Evolutionary conservation across 2,797 vertebrate species (phyloP), one percentile per base, ranked within the genome.

Genomic region (Betta splendens): DNA sequence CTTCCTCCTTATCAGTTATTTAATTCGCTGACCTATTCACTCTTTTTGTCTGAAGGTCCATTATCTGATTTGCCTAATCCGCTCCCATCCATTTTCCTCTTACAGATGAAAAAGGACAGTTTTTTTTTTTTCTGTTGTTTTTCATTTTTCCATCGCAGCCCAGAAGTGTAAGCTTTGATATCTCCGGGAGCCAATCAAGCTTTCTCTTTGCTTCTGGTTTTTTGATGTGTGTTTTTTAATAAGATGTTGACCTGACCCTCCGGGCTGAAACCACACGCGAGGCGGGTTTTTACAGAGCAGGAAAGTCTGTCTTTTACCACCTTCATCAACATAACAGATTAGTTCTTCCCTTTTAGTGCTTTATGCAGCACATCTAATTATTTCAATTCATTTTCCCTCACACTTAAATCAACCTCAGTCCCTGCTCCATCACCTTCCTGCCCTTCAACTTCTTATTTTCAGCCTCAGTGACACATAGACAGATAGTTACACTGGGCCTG

Each of bases 21-120:
- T 69, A 25, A 76, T 82, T 77, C 47, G 64, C 31, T 59, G 70
- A 81, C 77, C 76, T 85, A 23, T 63, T 70, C 65, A 40, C 48
- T 61, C 54, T 55, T 69, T 66, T 59, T 76, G 50, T 69, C 45
- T 57, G 31, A 69, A 52, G 0, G 3, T 44, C 61, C 68, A 72
- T 81, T 86, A 77, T 83, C 75, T 73, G 53, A 80, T 78, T 72
- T 78, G 31, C 13, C 40, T 69, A 75, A 81, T 80, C 61, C 43
- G 36, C 25, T 56, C 38, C 77, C 49, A 50, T 70, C 51, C 48
- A 59, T 74, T 79, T 72, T 63, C 33, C 38, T 72, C 48, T 57
- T 22, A 35, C 29, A 55, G 53, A 72, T 79, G 58, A 75, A 79
- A 80, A 77, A 56, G 25, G 3, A 5, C 7, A 50, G 73, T 69